phyloP scores from a whole-genome alignment of 2,797 vertebrate genomes.

The Botia kubotai region DNA sequence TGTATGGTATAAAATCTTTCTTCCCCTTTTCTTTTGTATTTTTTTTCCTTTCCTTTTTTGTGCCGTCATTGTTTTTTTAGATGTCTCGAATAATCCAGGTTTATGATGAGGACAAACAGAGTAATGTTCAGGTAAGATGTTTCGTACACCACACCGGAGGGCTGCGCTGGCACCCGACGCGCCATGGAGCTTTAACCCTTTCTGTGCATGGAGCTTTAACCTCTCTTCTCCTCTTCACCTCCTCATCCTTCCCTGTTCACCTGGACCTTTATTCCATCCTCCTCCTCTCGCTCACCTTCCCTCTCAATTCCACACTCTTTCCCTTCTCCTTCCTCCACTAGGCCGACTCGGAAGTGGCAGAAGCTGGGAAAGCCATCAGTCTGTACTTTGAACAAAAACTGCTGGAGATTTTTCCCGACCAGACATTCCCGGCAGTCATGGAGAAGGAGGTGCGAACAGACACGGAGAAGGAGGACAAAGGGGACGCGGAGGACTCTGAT shows the following conservation, averaged over 20 bases:
- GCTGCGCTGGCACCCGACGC: conserved; percentile 62
- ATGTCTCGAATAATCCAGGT: conserved; percentile 99
- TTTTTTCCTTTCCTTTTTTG: conserved; percentile 84
- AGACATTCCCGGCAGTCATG: conserved; percentile 88
- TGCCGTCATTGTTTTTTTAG: conserved; percentile 95
- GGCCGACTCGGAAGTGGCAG: conserved; percentile 98
- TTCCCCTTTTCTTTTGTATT: conserved; percentile 80
- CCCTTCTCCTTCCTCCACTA: conserved; percentile 68
- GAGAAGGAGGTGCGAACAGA: conserved; percentile 81
- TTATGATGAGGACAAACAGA: conserved; percentile 99
- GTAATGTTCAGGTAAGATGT: conserved; percentile 99
- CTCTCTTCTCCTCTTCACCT: conserved; percentile 73
- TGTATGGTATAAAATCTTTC: conserved; percentile 84
- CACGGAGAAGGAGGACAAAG: conserved; percentile 79
- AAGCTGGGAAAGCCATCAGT: conserved; percentile 93
- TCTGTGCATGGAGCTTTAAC: conserved; percentile 75
- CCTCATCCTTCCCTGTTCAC: conserved; percentile 56
- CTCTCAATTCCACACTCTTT: conserved; percentile 50
- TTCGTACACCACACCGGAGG: conserved; percentile 87
- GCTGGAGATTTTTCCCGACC: conserved; percentile 89
- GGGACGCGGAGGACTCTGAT: conserved; percentile 80
- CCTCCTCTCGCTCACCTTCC: conserved; percentile 41
- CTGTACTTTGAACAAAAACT: conserved; percentile 96
- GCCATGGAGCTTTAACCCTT: conserved; percentile 55
- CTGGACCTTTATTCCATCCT: conserved; percentile 45